These are phyloP conservation scores for Polypedilum vanderplanki DNA, from an alignment of 1,140 invertebrate species.

Conservation along the genomic window DNA sequence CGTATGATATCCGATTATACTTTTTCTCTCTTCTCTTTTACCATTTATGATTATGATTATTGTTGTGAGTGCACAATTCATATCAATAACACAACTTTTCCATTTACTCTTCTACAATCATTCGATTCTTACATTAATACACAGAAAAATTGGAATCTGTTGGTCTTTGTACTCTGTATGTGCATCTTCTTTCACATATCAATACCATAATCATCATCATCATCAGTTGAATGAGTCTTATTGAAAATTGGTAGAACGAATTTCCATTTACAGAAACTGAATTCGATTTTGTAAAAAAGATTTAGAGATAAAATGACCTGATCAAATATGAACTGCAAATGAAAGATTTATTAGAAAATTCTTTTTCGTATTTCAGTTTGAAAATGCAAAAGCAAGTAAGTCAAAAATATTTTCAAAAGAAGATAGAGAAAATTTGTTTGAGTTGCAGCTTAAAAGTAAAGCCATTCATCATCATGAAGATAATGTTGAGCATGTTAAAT, in stretches of 20 bases:
- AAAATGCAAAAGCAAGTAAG: no score
- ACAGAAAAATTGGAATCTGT: not conserved
- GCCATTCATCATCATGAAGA: no score
- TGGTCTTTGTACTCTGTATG: not conserved
- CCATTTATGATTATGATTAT: not conserved
- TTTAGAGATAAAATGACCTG: no score
- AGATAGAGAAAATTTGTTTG: no score
- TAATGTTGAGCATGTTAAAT: no score
- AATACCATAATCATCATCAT: not conserved
- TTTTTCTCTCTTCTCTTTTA: not conserved
- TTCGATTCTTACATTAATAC: not conserved
- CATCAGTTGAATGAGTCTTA: not conserved
- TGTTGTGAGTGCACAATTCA: not conserved
- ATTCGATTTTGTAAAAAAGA: no score
- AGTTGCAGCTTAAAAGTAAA: no score
- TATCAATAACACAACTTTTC: slow-evolving; percentile 19
- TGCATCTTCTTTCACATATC: not conserved
- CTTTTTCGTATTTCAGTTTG: no score
- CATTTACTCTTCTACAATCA: not conserved
- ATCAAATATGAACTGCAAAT: no score
- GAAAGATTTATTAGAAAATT: no score
- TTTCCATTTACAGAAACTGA: no score
- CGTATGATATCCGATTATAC: not conserved
- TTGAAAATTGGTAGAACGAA: not conserved
- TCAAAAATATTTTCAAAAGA: no score